Evolutionary conservation across 2,797 vertebrate genomes (phyloP), one percentile per base, ranked within the genome.

Genomic region (Muscicapa comitata): DNA sequence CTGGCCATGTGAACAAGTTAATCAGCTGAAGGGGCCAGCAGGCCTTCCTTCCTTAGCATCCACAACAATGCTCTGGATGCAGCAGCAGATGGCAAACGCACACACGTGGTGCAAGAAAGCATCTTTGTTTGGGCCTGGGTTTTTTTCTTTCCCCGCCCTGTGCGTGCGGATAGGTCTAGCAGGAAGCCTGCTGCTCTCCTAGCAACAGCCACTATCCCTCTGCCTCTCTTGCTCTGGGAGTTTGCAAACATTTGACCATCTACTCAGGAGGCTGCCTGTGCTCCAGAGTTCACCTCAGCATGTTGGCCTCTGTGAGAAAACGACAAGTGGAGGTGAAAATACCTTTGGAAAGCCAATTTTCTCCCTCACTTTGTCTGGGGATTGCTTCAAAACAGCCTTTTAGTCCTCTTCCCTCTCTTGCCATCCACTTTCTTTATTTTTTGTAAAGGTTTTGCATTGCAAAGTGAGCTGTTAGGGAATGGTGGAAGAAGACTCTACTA

Each of bases 141-240:
- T 40, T 70, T 86, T 65, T 96, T 42, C n/a, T 37, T 71, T 80
- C 38, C n/a, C 7, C 0, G 1, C 81, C 81, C 45, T 51, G 35
- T 0, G 0, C 0, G 1, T 1, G 1, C 71, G 35, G 86, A 42
- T 78, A 95, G 96, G 97, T 97, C 94, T 96, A 91, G 75, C 91
- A 97, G 97, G 97, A 98, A 97, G 90, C 95, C 94, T 90, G 94
- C 78, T 45, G 87, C 87, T 95, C 97, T 95, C 98, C 97, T 98
- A 98, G 98, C 98, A 99, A 98, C 98, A 38, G 92, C 94, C 92
- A 58, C 91, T 97, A 90, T 96, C 95, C 78, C 80, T 92, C 93
- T 93, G 90, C 96, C 74, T 93, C 12, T 19, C 59, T 80, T 48
- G 74, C 67, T 88, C 28, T 23, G 87, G 95, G 94, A 95, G 92